Evolutionary conservation across 1,140 invertebrate species (phyloP).

Genomic region (Acromyrmex heyeri): DNA sequence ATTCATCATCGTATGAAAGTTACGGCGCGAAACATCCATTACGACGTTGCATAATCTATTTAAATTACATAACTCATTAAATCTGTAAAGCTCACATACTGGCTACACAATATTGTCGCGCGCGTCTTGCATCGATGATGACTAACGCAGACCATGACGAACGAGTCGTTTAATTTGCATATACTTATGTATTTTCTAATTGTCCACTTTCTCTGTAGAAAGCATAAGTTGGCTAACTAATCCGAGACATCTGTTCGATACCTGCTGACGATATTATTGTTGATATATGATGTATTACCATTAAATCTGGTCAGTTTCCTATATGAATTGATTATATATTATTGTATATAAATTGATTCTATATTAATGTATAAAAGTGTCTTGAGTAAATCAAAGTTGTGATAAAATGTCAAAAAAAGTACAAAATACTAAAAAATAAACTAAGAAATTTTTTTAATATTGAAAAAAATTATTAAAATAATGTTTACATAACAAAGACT

Average conservation of each 20-base stretch:
- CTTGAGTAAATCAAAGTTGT: background rate
- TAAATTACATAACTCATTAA: slow-evolving; percentile 52
- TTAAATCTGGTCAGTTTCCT: background rate
- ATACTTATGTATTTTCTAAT: slow-evolving; percentile 31
- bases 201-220: slow-evolving; percentile 44
- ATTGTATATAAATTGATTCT: background rate
- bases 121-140: background rate
- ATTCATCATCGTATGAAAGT: slow-evolving; percentile 42
- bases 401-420: background rate
- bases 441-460: background rate
- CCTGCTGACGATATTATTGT: background rate
- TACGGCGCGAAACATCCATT: slow-evolving; percentile 28
- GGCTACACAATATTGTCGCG: slow-evolving; percentile 3
- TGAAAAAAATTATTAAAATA: background rate
- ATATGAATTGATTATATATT: background rate
- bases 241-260: slow-evolving; percentile 2
- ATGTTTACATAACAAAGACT: background rate
- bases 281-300: background rate
- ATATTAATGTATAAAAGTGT: background rate
- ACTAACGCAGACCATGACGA: background rate
- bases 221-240: background rate
- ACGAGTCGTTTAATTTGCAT: slow-evolving; percentile 33
- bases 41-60: slow-evolving; percentile 45
- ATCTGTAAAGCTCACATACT: slow-evolving; percentile 30
- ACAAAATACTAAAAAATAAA: background rate